phyloP scores from a whole-genome alignment of 2,888 invertebrate genomes.

The Eilema caniola region DNA sequence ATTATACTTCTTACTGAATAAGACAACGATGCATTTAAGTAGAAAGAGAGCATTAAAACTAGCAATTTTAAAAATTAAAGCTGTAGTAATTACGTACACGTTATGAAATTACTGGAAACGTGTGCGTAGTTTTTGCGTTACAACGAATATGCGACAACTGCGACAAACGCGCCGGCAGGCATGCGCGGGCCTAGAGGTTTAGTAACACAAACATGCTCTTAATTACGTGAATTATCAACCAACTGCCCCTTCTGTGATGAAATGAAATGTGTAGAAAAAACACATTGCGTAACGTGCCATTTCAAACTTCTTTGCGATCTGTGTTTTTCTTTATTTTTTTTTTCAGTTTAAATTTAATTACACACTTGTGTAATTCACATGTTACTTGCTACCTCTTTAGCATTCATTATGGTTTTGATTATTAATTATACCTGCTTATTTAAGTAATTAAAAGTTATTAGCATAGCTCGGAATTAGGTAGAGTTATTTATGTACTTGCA shows the following conservation, averaged over 20 bases:
- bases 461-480: too few relatives aligned
- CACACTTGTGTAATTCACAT: not conserved
- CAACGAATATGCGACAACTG: constrained; percentile 46
- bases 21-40: constrained; percentile 26
- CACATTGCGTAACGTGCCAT: constrained; percentile 66
- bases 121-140: constrained; percentile 69
- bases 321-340: constrained; percentile 31
- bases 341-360: constrained; percentile 30
- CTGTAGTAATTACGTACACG: constrained; percentile 64
- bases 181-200: constrained; percentile 58
- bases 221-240: constrained; percentile 77
- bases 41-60: constrained; percentile 35
- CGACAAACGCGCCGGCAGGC: constrained; percentile 65
- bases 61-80: constrained; percentile 55
- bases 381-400: not conserved
- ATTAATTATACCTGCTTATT: too few relatives aligned
- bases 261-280: constrained; percentile 79
- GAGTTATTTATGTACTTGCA: too few relatives aligned
- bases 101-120: constrained; percentile 73
- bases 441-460: too few relatives aligned
- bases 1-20: constrained; percentile 20
- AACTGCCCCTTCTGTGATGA: constrained; percentile 73
- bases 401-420: not conserved
- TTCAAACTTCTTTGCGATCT: constrained; percentile 49
- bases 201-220: constrained; percentile 69